These are phyloP conservation scores for Mormyrus hasselquistii DNA, from an alignment of 2,797 vertebrate species.

Conservation along the genomic window DNA sequence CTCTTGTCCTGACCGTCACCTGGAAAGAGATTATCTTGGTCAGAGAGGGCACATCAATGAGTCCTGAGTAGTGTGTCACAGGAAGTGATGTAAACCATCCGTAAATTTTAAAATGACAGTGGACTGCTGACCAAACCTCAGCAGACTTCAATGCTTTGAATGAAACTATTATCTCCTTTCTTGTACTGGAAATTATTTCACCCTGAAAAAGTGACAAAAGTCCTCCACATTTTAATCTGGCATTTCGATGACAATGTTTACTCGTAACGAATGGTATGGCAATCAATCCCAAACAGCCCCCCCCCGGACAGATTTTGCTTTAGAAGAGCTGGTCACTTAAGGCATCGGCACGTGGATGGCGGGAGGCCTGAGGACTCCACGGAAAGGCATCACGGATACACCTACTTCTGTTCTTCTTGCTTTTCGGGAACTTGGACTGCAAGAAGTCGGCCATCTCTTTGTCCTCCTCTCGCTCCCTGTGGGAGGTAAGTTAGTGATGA, in stretches of 20 bases:
- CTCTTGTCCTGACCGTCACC: constrained; percentile 55
- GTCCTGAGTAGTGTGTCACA: background rate
- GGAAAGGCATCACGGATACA: background rate
- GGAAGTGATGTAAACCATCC: background rate
- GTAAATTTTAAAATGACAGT: background rate
- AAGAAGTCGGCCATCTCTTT: constrained; percentile 86
- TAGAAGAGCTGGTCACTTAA: background rate
- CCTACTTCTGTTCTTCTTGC: constrained; percentile 66
- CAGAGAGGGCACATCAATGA: background rate
- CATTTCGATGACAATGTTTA: background rate
- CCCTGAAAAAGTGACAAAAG: background rate
- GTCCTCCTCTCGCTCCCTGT: constrained; percentile 81
- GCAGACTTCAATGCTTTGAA: background rate
- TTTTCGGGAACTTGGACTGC: constrained; percentile 72
- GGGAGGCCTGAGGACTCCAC: background rate
- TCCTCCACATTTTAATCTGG: background rate
- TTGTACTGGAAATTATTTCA: background rate
- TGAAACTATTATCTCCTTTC: background rate
- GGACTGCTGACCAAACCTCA: background rate
- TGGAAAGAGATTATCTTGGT: constrained; percentile 29
- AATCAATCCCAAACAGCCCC: background rate
- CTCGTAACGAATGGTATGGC: background rate
- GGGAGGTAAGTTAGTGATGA: constrained; percentile 22
- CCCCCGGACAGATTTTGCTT: background rate
- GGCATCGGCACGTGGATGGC: background rate